Evolutionary conservation across 1,140 invertebrate species (phyloP).

Genomic region (Coenobita brevimanus): DNA sequence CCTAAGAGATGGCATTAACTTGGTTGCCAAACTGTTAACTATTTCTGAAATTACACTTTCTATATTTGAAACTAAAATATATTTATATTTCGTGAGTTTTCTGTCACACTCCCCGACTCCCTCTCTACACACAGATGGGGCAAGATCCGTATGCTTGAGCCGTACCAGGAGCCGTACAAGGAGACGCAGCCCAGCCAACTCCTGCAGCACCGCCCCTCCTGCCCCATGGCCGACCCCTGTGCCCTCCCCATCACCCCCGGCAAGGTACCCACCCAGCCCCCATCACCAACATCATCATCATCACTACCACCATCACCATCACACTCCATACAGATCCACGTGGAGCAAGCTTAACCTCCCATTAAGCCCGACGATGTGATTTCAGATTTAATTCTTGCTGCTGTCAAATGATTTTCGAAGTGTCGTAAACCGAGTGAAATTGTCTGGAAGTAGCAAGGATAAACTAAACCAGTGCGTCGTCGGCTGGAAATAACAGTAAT

Average conservation of each 20-base stretch:
- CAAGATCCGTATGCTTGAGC: slow-evolving; percentile 56
- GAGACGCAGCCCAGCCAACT: slow-evolving; percentile 32
- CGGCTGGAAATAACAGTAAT: too few species aligned
- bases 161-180: slow-evolving; percentile 59
- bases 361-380: too few species aligned
- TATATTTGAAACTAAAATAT: too few species aligned
- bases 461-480: too few species aligned
- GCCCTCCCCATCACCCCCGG: slow-evolving; percentile 49
- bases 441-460: too few species aligned
- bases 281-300: slow-evolving; percentile 8
- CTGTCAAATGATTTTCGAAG: too few species aligned
- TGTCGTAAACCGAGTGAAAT: too few species aligned
- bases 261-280: slow-evolving; percentile 28
- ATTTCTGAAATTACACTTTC: too few species aligned
- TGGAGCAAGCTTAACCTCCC: background rate
- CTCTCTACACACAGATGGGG: slow-evolving; percentile 52
- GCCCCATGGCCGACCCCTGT: slow-evolving; percentile 57
- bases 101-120: background rate
- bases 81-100: too few species aligned
- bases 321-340: background rate
- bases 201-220: slow-evolving; percentile 54
- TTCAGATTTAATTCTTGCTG: too few species aligned
- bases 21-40: too few species aligned
- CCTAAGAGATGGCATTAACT: too few species aligned
- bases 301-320: background rate